These are phyloP conservation scores for Pollicipes pollicipes DNA, from an alignment of 1,140 invertebrate genomes.

Conservation along the genomic window DNA sequence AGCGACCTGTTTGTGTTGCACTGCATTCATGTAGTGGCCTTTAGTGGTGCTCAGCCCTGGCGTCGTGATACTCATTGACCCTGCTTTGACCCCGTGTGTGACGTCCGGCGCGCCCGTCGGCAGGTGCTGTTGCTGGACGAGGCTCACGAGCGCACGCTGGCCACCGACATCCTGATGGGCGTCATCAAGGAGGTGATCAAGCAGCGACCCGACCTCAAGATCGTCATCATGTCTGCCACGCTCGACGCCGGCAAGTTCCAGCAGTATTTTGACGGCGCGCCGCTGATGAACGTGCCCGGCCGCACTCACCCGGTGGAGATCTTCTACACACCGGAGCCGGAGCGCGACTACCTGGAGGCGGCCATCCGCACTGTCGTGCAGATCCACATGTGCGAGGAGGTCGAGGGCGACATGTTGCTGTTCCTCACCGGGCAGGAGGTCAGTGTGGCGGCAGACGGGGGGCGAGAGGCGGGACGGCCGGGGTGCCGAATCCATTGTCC, in stretches of 20 bases:
- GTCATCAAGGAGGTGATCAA: constrained; percentile 94
- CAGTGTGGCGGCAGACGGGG: not conserved
- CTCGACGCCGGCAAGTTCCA: constrained; percentile 99
- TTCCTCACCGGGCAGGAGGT: constrained; percentile 84
- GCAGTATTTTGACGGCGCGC: constrained; percentile 92
- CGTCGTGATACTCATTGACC: too few relatives aligned
- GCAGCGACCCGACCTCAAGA: constrained; percentile 80
- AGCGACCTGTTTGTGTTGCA: too few relatives aligned
- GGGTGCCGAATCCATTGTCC: too few relatives aligned
- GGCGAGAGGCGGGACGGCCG: not conserved
- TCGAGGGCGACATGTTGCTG: constrained; percentile 76
- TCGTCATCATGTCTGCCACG: constrained; percentile 99
- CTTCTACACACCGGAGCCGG: constrained; percentile 97
- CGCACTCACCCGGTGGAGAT: constrained; percentile 94
- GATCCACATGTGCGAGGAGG: constrained; percentile 97
- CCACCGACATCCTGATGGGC: constrained; percentile 98
- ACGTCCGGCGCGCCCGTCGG: too few relatives aligned
- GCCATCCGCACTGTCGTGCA: constrained; percentile 93
- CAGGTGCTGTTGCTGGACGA: constrained; percentile 86
- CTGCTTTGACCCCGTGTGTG: too few relatives aligned
- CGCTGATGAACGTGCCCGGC: constrained; percentile 95
- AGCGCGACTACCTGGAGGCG: constrained; percentile 94
- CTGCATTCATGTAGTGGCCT: too few relatives aligned
- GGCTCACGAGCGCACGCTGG: constrained; percentile 94
- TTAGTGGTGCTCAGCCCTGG: too few relatives aligned